Base-by-base conservation (phyloP, 2,113 vertebrate genomes). In the Vimba vimba region DNA sequence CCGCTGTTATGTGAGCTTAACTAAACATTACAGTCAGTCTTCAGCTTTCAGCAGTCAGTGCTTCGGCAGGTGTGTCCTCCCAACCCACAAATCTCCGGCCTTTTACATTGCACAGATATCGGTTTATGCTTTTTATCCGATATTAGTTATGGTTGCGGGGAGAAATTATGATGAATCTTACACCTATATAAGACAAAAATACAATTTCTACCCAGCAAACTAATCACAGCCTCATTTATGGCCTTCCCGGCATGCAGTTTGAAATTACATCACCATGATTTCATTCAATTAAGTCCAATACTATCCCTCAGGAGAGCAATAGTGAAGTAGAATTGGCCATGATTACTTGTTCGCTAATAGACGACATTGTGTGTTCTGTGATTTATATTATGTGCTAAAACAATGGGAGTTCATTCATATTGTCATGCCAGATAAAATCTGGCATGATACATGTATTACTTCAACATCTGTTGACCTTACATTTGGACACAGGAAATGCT, bases 11-110 rank as follows among this genome's bases (percentile, higher is more conserved):
- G 45, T 90, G 90, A 90, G 88, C 80, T 30, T 86, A 88, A 79
- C 84, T 64, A 85, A 87, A 82, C 73, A 84, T 84, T 85, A 74
- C 64, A 83, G 91, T 88, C 66, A 86, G 86, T n/a, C 77, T 47
- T 84, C 64, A 68, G 81, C 57, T 60, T 79, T 84, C 78, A 68
- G 36, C 84, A 78, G 57, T 78, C 74, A 79, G 71, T 76, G 43
- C 77, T 86, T 74, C 50, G 78, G 85, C 90, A 91, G 92, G 91
- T 92, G 90, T 50, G 62, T 82, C 39, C 30, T 59, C 50, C 68
- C 66, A 83, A 69, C 4, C 68, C 66, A 83, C 30, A n/a, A 27
- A 36, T 59, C 47, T 21, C 39, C 21, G 17, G 13, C n/a, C 11
- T 27, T 69, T 64, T 43, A 25, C 23, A 30, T n/a, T 50, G 9